Base-by-base conservation (phyloP, 2,888 invertebrate species). In the Marasmarcha lunaedactyla region DNA sequence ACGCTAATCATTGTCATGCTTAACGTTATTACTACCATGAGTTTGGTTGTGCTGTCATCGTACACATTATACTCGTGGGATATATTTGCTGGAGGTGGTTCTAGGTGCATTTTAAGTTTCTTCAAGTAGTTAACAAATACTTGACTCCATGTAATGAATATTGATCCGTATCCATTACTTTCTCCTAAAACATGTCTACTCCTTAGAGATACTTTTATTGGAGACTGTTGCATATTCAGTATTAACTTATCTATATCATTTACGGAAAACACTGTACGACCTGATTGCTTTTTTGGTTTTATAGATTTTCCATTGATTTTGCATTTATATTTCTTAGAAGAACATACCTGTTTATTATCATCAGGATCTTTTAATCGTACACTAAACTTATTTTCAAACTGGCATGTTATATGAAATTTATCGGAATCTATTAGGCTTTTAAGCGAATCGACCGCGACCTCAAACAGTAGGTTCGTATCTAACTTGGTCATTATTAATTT, bases 401-500 rank as follows among this genome's bases (percentile, higher is more conserved):
- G 50, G 37, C 61, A 56, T 45, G 45, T 57, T 15, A 79, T 60
- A 40, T 44, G 35, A 48, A 68, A 71, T 25, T 70, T 53, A 33
- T 57, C 64, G 40, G 54, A 63, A 35, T 54, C 47, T 30, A 57
- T 46, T 14, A 49, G 63, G 45, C 62, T 70, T 43, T 50, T 60
- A 14, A 78, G 46, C 41, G 70, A 58, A 47, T 71, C 67, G 3
- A 74, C 55, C 9, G 51, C 43, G 39, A 81, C 56, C 47, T 81
- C 74, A 40, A 79, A 64, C 47, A 74, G 57, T 57, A 79, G 77
- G 59, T 71, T 63, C 54, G 74, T 70, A 65, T 71, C 72, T 60
- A 63, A 55, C 54, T 48, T 42, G 59, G 63, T 47, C 77, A 81
- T 79, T 53, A 54, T 62, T 38, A 41, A 30, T 39, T 38, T 33